Evolutionary conservation across 2,888 invertebrate genomes (phyloP).

Genomic region (Boloria selene): DNA sequence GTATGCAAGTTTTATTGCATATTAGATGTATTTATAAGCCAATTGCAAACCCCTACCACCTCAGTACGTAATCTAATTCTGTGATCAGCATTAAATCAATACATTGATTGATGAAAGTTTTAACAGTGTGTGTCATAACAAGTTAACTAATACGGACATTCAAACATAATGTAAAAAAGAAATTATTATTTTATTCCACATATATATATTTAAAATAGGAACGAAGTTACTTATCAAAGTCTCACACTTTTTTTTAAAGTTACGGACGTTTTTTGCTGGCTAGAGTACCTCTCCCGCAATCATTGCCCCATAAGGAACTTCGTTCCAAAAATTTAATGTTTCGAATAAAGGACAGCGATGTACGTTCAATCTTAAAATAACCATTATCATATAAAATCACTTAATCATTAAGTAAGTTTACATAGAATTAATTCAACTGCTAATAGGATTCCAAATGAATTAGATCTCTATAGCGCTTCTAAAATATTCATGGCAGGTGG

Average conservation of each 20-base stretch:
- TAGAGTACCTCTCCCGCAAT: too few relatives aligned
- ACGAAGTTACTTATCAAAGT: too few relatives aligned
- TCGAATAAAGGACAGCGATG: neutral
- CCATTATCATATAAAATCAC: too few relatives aligned
- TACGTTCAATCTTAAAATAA: too few relatives aligned
- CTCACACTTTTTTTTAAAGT: too few relatives aligned
- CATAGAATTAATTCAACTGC: too few relatives aligned
- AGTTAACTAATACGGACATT: conserved; percentile 15
- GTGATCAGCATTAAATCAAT: conserved; percentile 54
- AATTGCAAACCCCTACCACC: conserved; percentile 18
- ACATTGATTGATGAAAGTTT: conserved; percentile 52
- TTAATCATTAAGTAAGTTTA: too few relatives aligned
- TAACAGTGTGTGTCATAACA: conserved; percentile 49
- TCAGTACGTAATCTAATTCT: conserved; percentile 55
- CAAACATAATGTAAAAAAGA: neutral
- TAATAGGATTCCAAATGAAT: neutral
- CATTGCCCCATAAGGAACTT: too few relatives aligned
- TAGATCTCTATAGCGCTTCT: neutral
- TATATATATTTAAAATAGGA: too few relatives aligned
- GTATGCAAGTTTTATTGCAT: conserved; percentile 40
- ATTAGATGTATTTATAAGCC: conserved; percentile 36
- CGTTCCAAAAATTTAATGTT: too few relatives aligned
- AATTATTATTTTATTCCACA: too few relatives aligned
- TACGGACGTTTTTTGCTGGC: too few relatives aligned
- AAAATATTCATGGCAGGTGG: neutral